Evolutionary conservation across 2,888 invertebrate species (phyloP), one percentile per base, ranked within the genome.

Genomic region (Oscheius sp.): DNA sequence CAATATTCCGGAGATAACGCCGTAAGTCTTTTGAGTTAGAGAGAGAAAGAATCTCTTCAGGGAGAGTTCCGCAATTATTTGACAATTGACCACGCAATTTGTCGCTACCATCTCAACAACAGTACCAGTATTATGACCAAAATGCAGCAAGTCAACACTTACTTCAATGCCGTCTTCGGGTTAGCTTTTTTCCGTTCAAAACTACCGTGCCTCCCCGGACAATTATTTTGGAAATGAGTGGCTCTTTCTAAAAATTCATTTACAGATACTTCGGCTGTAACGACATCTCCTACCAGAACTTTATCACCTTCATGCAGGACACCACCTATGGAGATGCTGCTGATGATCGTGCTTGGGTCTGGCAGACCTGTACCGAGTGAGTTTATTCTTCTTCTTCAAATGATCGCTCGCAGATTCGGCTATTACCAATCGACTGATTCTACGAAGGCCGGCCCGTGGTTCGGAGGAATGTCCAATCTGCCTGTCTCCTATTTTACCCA

Each of bases 311-410:
- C 68, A 72, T 79, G 75, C 34, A 52, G 4, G 75, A 73, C 58
- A 69, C 73, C 39, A 50, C 52, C 3, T 75, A 64, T 65, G 73
- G 75, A 17, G 71, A 75, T 10, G 67, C 57, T 25, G 52, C 58
- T 23, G 58, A 58, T 48, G 33, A 48, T 52, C 92, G 95, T 0
- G 93, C 93, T 84, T 96, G 95, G 96, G 91, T 91, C 70, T 96
- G 94, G 87, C 96, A 96, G 88, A 95, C 95, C 0, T 96, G 96
- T 87, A 93, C 93, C 0, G 96, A 96, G 87, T 96, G 95, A 87
- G 96, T 95, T 27, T 96, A 93, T 88, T 96, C 96, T 96, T n/a
- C n/a, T n/a, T n/a, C n/a, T n/a, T n/a, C n/a, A n/a, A n/a, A n/a
- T n/a, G n/a, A n/a, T n/a, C n/a, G 89, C 93, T 94, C 0, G 93